Evolutionary conservation across 2,113 vertebrate genomes (phyloP).

Genomic region (Melierax canorus): DNA sequence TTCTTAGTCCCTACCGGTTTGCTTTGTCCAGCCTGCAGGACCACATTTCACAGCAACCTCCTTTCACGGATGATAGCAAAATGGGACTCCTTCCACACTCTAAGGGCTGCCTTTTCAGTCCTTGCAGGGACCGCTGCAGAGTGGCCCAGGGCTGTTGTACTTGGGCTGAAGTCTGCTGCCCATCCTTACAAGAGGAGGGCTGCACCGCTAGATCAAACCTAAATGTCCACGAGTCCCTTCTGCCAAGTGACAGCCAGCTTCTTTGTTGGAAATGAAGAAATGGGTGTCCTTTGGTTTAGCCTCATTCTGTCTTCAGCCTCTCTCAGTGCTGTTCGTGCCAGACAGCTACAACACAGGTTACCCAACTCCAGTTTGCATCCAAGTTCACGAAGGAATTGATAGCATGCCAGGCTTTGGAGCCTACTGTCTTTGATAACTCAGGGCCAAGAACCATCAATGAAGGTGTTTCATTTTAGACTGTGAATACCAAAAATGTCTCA

Average conservation of each 20-base stretch:
- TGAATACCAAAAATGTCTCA: not conserved
- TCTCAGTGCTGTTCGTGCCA: not conserved
- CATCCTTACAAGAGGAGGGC: not conserved
- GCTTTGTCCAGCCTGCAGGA: not conserved
- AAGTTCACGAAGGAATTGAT: not conserved
- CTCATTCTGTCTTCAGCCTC: not conserved
- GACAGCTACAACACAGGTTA: not conserved
- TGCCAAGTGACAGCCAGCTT: not conserved
- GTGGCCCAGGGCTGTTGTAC: rapidly evolving
- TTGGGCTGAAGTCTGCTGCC: not conserved
- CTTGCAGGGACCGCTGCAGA: not conserved
- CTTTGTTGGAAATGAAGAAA: not conserved
- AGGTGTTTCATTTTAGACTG: not conserved
- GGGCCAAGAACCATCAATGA: not conserved
- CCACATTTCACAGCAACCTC: not conserved
- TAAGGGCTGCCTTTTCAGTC: not conserved
- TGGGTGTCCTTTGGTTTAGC: not conserved
- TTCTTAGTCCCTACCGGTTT: not conserved
- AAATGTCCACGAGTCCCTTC: rapidly evolving
- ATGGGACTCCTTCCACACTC: rapidly evolving
- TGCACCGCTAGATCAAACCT: not conserved
- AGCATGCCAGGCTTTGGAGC: not conserved
- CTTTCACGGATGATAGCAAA: not conserved
- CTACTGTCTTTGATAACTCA: not conserved
- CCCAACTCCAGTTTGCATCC: not conserved